A percentile compares a stretch with the other conserved stretches of the same genome.
Evolutionary conservation across 2,888 invertebrate species (phyloP).

Genomic region (Pachycephus smyrnensis): DNA sequence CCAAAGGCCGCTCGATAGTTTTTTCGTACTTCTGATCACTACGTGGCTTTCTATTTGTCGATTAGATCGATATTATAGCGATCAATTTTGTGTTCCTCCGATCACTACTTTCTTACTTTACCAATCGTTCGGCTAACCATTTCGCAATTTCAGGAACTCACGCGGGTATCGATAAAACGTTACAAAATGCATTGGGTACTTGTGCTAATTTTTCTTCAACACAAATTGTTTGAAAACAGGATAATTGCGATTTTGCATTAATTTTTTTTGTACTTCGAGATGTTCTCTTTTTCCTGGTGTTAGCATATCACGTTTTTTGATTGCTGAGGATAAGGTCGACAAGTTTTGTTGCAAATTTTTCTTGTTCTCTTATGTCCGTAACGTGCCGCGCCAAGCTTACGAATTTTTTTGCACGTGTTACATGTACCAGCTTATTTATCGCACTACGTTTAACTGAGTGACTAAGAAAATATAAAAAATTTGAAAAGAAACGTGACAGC

Average conservation of each 20-base stretch:
- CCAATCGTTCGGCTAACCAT: background rate
- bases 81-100: background rate
- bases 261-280: no score
- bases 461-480: background rate
- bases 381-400: background rate
- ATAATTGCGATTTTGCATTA: no score
- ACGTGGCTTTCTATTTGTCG: background rate
- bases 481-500: background rate
- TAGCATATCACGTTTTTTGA: no score
- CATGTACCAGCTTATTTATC: background rate
- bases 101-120: background rate
- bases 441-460: background rate
- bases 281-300: no score
- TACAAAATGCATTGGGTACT: background rate
- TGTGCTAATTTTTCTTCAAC: background rate
- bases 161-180: background rate
- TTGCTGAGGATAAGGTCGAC: no score
- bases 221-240: background rate
- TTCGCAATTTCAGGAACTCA: background rate
- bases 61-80: background rate
- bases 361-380: no score
- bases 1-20: background rate
- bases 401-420: background rate
- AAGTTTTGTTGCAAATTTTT: no score
- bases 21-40: background rate